These are phyloP conservation scores for Calyptommatus sinebrachiatus DNA, from an alignment of 2,113 vertebrate species.

Conservation along the genomic window DNA sequence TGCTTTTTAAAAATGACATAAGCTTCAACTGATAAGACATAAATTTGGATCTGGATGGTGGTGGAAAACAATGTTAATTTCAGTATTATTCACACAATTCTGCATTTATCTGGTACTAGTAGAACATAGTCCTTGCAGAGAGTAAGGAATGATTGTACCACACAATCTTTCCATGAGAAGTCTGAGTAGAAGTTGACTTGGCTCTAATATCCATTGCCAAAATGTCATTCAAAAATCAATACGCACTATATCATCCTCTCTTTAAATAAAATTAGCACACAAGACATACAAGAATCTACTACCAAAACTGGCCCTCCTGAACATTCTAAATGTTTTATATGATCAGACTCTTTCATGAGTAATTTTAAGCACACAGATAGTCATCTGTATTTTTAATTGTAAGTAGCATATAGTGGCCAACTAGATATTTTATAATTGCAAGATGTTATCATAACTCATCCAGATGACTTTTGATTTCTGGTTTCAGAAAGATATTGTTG, in stretches of 20 bases:
- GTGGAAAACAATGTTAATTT: no score
- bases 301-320: slow-evolving; percentile 16
- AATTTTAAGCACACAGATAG: background rate
- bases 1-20: background rate
- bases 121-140: no score
- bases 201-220: background rate
- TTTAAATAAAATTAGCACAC: background rate
- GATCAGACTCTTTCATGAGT: background rate
- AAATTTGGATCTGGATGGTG: background rate
- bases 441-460: background rate
- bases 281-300: background rate
- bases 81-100: no score
- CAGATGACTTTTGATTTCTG: background rate
- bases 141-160: no score
- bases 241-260: background rate
- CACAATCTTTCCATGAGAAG: no score
- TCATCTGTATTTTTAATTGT: background rate
- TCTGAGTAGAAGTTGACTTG: no score
- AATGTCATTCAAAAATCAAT: background rate
- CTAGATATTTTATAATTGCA: background rate
- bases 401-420: background rate
- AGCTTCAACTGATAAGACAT: no score
- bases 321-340: background rate
- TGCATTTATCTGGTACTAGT: no score
- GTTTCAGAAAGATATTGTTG: background rate